phyloP scores from a whole-genome alignment of 2,113 vertebrate genomes.

The Pipra filicauda region DNA sequence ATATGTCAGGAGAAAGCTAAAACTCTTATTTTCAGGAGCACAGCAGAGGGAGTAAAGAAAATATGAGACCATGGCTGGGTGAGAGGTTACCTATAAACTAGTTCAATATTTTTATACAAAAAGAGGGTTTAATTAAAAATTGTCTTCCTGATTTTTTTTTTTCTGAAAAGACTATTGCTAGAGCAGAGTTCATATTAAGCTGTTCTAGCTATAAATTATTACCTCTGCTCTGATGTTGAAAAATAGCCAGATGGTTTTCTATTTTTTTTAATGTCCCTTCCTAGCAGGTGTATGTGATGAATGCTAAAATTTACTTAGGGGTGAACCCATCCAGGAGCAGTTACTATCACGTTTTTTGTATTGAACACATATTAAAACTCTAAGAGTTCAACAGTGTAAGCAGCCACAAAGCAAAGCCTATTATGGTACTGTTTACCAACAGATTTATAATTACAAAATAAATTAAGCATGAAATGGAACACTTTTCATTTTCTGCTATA shows the following conservation, averaged over 20 bases:
- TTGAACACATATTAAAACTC: slow-evolving; percentile 67
- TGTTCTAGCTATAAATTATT: background rate
- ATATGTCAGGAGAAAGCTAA: background rate
- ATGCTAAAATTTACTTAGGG: slow-evolving; percentile 38
- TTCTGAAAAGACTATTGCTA: background rate
- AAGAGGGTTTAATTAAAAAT: background rate
- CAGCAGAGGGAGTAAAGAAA: background rate
- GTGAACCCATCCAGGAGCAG: slow-evolving; percentile 39
- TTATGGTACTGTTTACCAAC: slow-evolving; percentile 77
- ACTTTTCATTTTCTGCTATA: slow-evolving; percentile 69
- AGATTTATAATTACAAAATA: slow-evolving; percentile 80
- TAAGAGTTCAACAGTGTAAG: slow-evolving; percentile 61
- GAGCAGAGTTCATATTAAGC: background rate
- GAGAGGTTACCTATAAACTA: background rate
- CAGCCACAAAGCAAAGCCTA: slow-evolving; percentile 69
- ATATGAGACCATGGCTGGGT: background rate
- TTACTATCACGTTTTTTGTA: slow-evolving; percentile 50
- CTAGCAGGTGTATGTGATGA: background rate
- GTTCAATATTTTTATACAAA: background rate
- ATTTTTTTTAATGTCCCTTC: background rate
- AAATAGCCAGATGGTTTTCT: background rate
- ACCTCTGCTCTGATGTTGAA: background rate
- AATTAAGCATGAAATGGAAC: slow-evolving; percentile 81
- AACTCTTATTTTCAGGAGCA: background rate
- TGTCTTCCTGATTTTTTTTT: background rate